Evolutionary conservation across 1,140 invertebrate genomes (phyloP), one percentile per base, ranked within the genome.

Genomic region (Epicauta chinensis): DNA sequence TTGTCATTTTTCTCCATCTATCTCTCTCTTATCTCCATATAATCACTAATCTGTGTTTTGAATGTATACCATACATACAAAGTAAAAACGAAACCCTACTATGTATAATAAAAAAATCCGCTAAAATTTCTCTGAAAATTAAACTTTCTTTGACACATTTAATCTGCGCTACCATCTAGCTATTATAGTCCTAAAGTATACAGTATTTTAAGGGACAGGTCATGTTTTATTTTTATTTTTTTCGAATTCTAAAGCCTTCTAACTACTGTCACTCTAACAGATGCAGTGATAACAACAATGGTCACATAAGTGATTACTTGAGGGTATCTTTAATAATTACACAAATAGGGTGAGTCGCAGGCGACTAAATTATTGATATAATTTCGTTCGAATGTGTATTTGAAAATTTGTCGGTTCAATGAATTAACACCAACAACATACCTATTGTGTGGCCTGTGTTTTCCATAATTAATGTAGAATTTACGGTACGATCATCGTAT

Each of bases 41-140:
- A 23, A 23, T 23, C 23, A 23, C 23, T 23, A 23, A 23, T 23
- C 23, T 23, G 23, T 23, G 23, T 23, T 23, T 3, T 23, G 23
- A 23, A 23, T 23, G 23, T 23, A 23, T 7, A 23, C 30, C 11
- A 17, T n/a, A 44, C 42, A 55, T 49, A 62, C 55, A 64, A 64
- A 62, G 62, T 60, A 58, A 23, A 23, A 23, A 23, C 48, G 64
- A 66, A 66, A 53, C 64, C 63, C 54, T 52, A 61, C 10, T 34
- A 34, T 11, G 10, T 10, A 30, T 55, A 57, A 51, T 53, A 0
- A 57, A 65, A 66, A 64, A 64, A 61, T 63, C 57, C 63, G 56
- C 61, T 63, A 63, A 65, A 63, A 66, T 65, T 65, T 65, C 62
- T 57, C 64, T 66, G 63, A 56, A 66, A 66, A 66, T 66, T 66